Evolutionary conservation across 2,797 vertebrate genomes (phyloP).

Genomic region (Gymnocypris eckloni): DNA sequence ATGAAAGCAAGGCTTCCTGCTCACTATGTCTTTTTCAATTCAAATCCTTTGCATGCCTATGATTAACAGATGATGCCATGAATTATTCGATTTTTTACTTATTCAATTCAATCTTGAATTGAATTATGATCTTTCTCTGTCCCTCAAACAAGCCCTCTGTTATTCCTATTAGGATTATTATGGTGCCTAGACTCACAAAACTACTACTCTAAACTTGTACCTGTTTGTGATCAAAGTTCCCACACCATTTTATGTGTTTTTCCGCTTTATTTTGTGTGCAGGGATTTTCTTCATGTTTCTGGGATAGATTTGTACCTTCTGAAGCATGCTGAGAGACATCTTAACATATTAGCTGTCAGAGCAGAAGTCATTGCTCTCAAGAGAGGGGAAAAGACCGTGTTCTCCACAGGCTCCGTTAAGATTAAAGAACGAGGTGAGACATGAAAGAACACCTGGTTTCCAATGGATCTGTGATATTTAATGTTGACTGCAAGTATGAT

Average conservation of each 20-base stretch:
- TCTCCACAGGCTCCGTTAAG: not conserved
- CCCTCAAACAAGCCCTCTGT: not conserved
- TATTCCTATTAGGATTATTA: not conserved
- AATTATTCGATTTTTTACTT: not conserved
- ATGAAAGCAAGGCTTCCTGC: constrained; percentile 9
- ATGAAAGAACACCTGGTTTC: not conserved
- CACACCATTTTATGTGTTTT: not conserved
- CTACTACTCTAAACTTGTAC: not conserved
- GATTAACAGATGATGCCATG: constrained; percentile 4
- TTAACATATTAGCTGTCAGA: constrained; percentile 22
- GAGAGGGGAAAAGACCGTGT: not conserved
- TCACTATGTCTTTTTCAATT: not conserved
- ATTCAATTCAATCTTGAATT: too few species aligned
- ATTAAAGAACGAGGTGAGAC: constrained; percentile 26
- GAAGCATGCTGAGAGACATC: constrained; percentile 38
- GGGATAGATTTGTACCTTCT: not conserved
- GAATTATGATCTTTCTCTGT: not conserved
- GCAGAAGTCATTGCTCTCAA: constrained; percentile 25
- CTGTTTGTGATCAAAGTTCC: not conserved
- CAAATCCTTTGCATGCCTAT: not conserved
- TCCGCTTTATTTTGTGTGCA: not conserved
- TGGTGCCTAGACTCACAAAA: not conserved
- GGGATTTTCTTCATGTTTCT: constrained; percentile 13
- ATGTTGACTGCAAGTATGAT: not conserved
- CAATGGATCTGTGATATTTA: not conserved